These are phyloP conservation scores for Mormyrus hasselquistii DNA, from an alignment of 2,797 vertebrate species.

Conservation along the genomic window DNA sequence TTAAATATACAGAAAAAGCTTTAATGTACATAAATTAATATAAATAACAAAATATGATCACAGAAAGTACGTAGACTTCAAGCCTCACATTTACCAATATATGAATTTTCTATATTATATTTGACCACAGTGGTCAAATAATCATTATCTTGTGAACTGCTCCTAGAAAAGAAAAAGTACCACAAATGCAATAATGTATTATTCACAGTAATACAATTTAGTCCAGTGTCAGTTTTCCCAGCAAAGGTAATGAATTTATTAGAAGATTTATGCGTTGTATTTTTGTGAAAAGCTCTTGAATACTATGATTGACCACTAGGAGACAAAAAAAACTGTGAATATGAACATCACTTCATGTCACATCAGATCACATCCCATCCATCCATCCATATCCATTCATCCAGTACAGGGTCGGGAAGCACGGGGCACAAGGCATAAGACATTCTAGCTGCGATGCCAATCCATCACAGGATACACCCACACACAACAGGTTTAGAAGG, in stretches of 20 bases:
- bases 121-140: background rate
- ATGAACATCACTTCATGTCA: background rate
- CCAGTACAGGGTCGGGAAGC: background rate
- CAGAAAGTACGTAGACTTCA: background rate
- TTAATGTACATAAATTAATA: background rate
- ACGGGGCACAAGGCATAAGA: background rate
- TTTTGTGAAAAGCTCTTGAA: background rate
- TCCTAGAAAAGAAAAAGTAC: background rate
- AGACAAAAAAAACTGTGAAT: background rate
- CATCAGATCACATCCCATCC: background rate
- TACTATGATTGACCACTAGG: background rate
- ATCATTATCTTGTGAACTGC: background rate
- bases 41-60: background rate
- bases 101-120: background rate
- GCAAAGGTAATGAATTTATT: background rate
- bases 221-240: background rate
- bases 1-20: background rate
- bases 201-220: background rate
- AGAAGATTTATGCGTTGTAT: background rate
- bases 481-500: background rate
- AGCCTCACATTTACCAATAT: background rate
- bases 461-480: background rate
- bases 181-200: background rate
- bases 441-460: background rate
- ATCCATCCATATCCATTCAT: background rate